A percentile compares a stretch with the other conserved stretches of the same genome.
Conservation (phyloP, 2,113 vertebrate species). For the Excalfactoria chinensis region DNA sequence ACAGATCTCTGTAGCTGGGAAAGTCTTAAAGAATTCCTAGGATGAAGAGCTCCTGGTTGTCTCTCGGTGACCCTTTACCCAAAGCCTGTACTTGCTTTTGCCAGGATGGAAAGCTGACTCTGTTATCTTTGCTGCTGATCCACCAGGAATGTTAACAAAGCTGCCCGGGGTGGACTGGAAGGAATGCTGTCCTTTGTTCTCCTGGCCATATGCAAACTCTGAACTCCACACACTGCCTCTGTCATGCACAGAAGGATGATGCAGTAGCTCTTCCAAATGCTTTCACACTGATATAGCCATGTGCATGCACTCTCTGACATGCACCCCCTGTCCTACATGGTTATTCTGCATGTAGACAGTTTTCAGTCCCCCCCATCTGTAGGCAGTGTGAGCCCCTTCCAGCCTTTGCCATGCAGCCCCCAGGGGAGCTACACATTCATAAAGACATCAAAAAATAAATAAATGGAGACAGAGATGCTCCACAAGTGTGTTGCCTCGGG, state of each 20-base stretch:
- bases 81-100: neutral
- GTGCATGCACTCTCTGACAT: rapidly evolving
- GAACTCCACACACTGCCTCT: neutral
- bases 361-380: neutral
- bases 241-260: neutral
- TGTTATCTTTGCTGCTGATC: neutral
- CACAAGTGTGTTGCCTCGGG: neutral
- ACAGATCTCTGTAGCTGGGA: neutral
- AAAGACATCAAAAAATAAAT: neutral
- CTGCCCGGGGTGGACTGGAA: neutral
- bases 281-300: neutral
- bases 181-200: neutral
- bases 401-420: neutral
- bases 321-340: rapidly evolving
- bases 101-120: neutral
- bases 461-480: neutral
- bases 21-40: neutral
- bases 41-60: neutral
- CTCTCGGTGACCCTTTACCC: neutral
- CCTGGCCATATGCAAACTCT: neutral
- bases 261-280: neutral
- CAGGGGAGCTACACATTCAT: neutral
- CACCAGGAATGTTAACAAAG: neutral
- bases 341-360: neutral
- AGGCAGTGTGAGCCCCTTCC: neutral